Evolutionary conservation across 2,888 invertebrate genomes (phyloP).

Genomic region (Trichopoda pennipes): DNA sequence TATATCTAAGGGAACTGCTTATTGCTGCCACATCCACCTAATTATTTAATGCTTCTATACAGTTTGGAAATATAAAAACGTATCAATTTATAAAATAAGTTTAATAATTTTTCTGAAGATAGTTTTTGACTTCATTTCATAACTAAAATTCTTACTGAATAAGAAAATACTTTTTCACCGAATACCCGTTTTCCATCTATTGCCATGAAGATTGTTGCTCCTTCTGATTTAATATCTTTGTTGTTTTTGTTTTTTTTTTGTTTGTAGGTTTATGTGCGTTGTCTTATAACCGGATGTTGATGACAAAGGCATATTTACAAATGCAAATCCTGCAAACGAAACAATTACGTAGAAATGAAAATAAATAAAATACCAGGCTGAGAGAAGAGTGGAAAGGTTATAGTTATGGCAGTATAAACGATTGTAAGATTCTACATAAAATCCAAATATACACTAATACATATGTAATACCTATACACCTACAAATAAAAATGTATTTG

Average conservation of each 20-base stretch:
- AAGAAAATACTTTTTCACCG: no score
- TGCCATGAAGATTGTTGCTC: conserved; percentile 31
- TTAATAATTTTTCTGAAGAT: no score
- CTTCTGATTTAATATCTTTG: conserved; percentile 44
- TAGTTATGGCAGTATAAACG: background rate
- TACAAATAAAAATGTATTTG: background rate
- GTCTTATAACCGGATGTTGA: conserved; percentile 57
- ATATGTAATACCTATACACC: background rate
- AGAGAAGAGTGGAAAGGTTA: background rate
- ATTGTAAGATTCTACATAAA: conserved; percentile 16
- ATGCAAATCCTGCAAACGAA: conserved; percentile 79
- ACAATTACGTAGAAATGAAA: conserved; percentile 73
- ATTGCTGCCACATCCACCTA: no score
- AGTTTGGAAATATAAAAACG: no score
- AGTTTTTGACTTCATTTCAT: no score
- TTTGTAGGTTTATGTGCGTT: conserved; percentile 64
- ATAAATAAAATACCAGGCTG: conserved; percentile 23
- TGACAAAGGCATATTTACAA: conserved; percentile 76
- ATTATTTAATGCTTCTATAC: no score
- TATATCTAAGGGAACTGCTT: no score
- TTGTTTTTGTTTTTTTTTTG: conserved; percentile 32
- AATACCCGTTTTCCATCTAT: background rate
- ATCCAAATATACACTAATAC: background rate
- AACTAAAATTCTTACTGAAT: no score
- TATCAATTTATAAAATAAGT: no score